Conservation (phyloP, 2,797 vertebrate genomes). For the Epinephelus coioides region DNA sequence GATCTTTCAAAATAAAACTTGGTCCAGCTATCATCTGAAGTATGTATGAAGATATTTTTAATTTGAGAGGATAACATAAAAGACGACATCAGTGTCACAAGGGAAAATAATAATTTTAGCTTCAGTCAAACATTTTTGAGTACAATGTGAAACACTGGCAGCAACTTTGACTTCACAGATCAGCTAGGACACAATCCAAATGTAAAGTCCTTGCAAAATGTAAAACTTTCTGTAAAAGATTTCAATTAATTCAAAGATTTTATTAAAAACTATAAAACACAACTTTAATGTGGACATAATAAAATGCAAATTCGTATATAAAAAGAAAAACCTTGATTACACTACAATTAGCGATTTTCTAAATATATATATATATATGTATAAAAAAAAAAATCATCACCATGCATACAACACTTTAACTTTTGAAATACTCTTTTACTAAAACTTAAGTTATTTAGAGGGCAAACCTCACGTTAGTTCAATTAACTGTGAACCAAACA, state of each 20-base stretch:
- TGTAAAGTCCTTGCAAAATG: neutral
- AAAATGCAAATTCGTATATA: slow-evolving; percentile 30
- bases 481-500: slow-evolving; percentile 8
- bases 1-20: slow-evolving; percentile 8
- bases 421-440: slow-evolving; percentile 15
- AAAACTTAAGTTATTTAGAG: slow-evolving; percentile 38
- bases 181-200: neutral
- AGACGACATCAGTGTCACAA: slow-evolving; percentile 29
- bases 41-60: neutral
- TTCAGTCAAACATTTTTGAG: slow-evolving; percentile 15
- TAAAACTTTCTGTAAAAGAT: neutral
- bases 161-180: slow-evolving; percentile 26
- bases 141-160: slow-evolving; percentile 8
- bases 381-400: neutral
- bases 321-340: slow-evolving; percentile 21
- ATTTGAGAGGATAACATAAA: neutral
- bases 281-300: slow-evolving; percentile 34
- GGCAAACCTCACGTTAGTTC: slow-evolving; percentile 30
- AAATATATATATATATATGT: slow-evolving; percentile 8
- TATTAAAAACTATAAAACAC: slow-evolving; percentile 53
- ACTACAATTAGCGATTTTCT: slow-evolving; percentile 24
- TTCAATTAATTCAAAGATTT: slow-evolving; percentile 38
- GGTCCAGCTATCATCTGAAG: neutral
- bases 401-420: neutral
- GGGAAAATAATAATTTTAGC: slow-evolving; percentile 34